Percentiles rank a stretch among this genome's conserved stretches.
These are phyloP conservation scores for Frieseomelitta varia DNA, from an alignment of 1,140 invertebrate species.

Conservation along the genomic window DNA sequence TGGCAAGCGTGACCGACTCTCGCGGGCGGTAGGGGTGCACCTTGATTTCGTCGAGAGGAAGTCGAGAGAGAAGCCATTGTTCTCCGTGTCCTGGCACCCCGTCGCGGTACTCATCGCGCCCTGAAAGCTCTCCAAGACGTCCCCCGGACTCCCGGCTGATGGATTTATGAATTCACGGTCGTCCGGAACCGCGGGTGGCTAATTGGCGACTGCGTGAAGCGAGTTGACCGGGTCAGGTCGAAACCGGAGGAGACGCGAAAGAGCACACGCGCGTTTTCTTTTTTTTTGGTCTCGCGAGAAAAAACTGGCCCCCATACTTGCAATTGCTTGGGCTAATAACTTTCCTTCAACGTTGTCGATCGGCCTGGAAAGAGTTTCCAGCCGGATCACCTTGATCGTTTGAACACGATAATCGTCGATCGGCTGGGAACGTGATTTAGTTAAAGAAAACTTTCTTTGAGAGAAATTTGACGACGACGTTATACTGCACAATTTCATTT, in stretches of 20 bases:
- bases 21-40: background rate
- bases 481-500: no score
- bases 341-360: no score
- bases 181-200: constrained; percentile 55
- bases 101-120: constrained; percentile 62
- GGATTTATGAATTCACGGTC: constrained; percentile 68
- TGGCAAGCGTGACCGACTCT: constrained; percentile 27
- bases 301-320: no score
- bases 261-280: background rate
- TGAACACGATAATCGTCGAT: constrained; percentile 16
- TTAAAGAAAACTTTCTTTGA: no score
- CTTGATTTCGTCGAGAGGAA: constrained; percentile 22
- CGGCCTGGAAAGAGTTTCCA: background rate
- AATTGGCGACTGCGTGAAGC: constrained; percentile 66
- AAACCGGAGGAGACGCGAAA: background rate
- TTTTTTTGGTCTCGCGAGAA: constrained; percentile 11
- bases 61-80: constrained; percentile 40
- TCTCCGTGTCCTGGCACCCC: constrained; percentile 50
- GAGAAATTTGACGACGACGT: background rate
- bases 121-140: constrained; percentile 37
- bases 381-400: background rate
- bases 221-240: background rate
- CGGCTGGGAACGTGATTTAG: no score
- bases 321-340: constrained; percentile 32
- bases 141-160: constrained; percentile 35